phyloP scores from a whole-genome alignment of 2,888 invertebrate species.

The Nudaria mundana region DNA sequence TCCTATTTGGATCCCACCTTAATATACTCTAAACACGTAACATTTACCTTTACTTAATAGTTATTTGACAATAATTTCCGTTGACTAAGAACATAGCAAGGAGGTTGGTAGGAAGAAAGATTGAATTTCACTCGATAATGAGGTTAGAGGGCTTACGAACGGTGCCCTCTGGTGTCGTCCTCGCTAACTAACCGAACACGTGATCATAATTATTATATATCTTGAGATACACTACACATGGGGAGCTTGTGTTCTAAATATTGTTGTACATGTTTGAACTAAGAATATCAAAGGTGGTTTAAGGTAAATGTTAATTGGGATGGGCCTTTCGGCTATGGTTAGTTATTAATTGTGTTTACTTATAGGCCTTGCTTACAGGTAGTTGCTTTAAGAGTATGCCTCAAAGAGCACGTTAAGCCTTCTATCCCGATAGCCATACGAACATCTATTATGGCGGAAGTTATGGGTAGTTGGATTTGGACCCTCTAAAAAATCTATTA shows the following conservation, averaged over 20 bases:
- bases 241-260: constrained; percentile 5
- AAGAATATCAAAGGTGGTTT: no score
- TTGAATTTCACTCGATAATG: constrained; percentile 56
- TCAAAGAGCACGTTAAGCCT: no score
- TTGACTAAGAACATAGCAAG: constrained; percentile 31
- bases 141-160: constrained; percentile 48
- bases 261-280: neutral
- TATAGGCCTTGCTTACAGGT: no score
- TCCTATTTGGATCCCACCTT: constrained; percentile 3
- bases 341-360: no score
- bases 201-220: constrained; percentile 24
- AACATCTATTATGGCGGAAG: no score
- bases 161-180: constrained; percentile 28
- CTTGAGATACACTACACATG: constrained; percentile 1
- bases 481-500: no score
- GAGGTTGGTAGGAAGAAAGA: constrained; percentile 35
- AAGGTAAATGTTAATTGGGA: no score
- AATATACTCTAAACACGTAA: constrained; percentile 12
- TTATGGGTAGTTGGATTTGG: no score
- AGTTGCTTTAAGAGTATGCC: no score
- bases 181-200: constrained; percentile 24
- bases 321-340: no score
- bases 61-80: constrained; percentile 40
- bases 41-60: constrained; percentile 32
- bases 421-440: no score